A percentile compares a stretch with the other conserved stretches of the same genome.
Conservation (phyloP, 2,113 vertebrate genomes). For the Panthera uncia region DNA sequence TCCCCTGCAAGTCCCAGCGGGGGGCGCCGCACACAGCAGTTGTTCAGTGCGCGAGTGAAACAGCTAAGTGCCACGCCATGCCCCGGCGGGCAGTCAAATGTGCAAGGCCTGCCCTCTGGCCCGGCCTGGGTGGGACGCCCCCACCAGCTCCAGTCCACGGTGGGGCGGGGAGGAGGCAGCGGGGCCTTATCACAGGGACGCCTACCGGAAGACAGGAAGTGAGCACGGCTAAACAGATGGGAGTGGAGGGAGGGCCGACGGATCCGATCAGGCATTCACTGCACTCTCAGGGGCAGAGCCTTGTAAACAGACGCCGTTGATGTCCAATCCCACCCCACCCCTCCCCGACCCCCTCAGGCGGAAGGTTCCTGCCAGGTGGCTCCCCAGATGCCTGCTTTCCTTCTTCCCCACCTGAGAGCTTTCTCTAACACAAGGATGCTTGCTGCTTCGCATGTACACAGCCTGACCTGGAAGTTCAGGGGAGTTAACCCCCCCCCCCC, state of each 20-base stretch:
- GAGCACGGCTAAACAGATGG: not conserved
- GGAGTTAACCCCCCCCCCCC: not conserved
- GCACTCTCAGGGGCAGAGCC: not conserved
- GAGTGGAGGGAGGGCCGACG: not conserved
- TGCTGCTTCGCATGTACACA: not conserved
- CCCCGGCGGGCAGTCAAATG: not conserved
- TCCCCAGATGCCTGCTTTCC: not conserved
- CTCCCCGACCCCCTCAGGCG: not conserved
- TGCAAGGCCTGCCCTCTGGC: not conserved
- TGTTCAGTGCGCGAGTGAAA: too few relatives aligned
- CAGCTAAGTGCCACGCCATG: too few relatives aligned
- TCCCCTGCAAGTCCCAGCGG: too few relatives aligned
- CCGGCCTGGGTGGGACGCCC: too few relatives aligned
- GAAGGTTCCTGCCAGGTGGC: not conserved
- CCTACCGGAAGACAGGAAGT: not conserved
- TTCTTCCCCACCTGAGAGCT: not conserved
- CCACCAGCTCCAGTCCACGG: too few relatives aligned
- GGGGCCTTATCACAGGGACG: not conserved
- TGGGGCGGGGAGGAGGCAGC: not conserved
- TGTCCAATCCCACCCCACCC: not conserved
- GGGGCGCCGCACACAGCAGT: not conserved
- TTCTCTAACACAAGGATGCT: not conserved
- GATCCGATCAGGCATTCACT: not conserved
- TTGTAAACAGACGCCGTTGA: not conserved
- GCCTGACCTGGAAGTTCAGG: not conserved